Percentiles rank a stretch among this genome's conserved stretches.
Evolutionary conservation across 2,113 vertebrate species (phyloP).

Genomic region (Oriolus oriolus): DNA sequence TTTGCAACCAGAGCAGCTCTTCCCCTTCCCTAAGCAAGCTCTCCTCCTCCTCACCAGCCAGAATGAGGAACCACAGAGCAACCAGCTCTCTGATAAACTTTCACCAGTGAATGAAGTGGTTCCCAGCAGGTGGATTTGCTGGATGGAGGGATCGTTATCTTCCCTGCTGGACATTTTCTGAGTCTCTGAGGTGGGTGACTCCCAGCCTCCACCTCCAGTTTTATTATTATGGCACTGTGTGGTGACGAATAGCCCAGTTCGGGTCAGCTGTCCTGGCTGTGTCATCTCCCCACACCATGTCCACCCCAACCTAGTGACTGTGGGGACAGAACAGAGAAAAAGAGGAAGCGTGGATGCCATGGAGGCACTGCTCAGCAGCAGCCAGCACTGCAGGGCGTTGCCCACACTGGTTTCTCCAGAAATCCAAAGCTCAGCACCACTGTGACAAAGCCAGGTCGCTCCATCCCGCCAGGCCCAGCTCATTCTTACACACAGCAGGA

Average conservation of each 20-base stretch:
- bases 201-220: background rate
- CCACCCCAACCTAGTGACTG: background rate
- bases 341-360: background rate
- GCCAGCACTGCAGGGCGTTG: fast-evolving
- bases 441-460: fast-evolving
- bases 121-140: background rate
- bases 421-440: background rate
- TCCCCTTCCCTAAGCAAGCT: background rate
- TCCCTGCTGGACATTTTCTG: background rate
- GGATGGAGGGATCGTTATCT: background rate
- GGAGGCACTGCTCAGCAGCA: background rate
- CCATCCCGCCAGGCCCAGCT: background rate
- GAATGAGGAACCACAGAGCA: background rate
- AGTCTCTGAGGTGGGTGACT: background rate
- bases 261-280: background rate
- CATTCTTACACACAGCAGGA: background rate
- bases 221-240: background rate
- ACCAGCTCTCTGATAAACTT: background rate
- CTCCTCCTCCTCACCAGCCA: background rate
- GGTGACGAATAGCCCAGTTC: background rate
- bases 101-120: background rate
- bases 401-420: background rate
- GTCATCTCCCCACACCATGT: background rate
- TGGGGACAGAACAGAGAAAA: background rate
- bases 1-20: background rate